Conservation (phyloP, 1,140 invertebrate genomes). For the Armadillidium nasatum region DNA sequence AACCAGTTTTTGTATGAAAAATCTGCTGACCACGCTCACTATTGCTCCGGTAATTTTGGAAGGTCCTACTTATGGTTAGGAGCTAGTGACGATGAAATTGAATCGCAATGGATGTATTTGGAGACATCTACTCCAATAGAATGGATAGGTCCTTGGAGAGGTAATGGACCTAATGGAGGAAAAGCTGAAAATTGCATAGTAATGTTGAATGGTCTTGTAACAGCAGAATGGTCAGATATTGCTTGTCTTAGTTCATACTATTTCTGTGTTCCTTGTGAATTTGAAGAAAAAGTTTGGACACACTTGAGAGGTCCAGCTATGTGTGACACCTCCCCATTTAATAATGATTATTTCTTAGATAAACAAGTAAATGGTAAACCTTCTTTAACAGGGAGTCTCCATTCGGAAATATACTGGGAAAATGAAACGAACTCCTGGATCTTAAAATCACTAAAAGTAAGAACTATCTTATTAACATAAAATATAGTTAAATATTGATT, state of each 20-base stretch:
- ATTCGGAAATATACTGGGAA: constrained; percentile 41
- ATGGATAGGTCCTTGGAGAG: constrained; percentile 36
- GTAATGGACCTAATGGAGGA: constrained; percentile 40
- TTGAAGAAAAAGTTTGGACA: background rate
- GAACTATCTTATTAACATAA: background rate
- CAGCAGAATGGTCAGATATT: constrained; percentile 39
- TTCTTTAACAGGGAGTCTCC: constrained; percentile 31
- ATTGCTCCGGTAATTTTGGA: constrained; percentile 35
- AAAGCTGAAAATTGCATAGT: constrained; percentile 41
- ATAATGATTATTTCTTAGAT: constrained; percentile 30
- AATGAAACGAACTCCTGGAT: constrained; percentile 24
- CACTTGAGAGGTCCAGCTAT: constrained; percentile 38
- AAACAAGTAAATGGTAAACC: constrained; percentile 1
- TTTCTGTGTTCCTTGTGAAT: constrained; percentile 40
- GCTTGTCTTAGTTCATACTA: constrained; percentile 38
- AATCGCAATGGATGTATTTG: constrained; percentile 33
- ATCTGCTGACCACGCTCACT: constrained; percentile 9
- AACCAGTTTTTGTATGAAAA: constrained; percentile 29
- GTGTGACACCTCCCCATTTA: constrained; percentile 36
- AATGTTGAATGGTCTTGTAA: constrained; percentile 30
- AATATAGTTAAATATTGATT: too few relatives aligned
- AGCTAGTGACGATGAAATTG: constrained; percentile 33
- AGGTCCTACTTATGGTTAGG: constrained; percentile 40
- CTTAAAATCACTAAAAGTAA: constrained; percentile 34
- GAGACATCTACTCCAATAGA: constrained; percentile 1